Evolutionary conservation across 2,113 vertebrate species (phyloP).

Genomic region (Speoplatyrhinus poulsoni): DNA sequence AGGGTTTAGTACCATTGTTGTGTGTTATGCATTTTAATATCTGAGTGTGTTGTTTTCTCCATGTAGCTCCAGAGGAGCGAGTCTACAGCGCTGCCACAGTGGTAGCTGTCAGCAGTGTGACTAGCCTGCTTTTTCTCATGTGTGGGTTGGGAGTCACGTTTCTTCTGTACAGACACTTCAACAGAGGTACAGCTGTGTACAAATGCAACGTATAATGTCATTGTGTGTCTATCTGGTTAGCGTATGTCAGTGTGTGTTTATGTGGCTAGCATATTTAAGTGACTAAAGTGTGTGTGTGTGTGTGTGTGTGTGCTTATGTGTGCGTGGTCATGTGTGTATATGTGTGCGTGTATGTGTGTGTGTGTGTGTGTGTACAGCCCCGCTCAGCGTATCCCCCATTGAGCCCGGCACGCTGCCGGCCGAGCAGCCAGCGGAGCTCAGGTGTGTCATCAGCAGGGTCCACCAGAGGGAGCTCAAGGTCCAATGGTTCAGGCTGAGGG

Average conservation of each 20-base stretch:
- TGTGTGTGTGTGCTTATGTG: too few relatives aligned
- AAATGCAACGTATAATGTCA: neutral
- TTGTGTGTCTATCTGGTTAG: neutral
- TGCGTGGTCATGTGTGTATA: too few relatives aligned
- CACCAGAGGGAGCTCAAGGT: slow-evolving; percentile 42
- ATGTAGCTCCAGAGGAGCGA: slow-evolving; percentile 27
- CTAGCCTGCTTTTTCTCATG: slow-evolving; percentile 39
- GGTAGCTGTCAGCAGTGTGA: slow-evolving; percentile 38
- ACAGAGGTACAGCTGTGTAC: slow-evolving; percentile 26
- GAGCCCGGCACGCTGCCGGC: slow-evolving; percentile 44
- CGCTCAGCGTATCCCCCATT: slow-evolving; percentile 55
- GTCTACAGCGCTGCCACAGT: slow-evolving; percentile 24
- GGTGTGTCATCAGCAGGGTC: slow-evolving; percentile 53
- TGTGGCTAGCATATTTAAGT: too few relatives aligned
- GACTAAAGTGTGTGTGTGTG: too few relatives aligned
- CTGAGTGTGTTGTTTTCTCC: neutral
- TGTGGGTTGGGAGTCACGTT: slow-evolving; percentile 26
- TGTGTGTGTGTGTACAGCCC: slow-evolving; percentile 28
- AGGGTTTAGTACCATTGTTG: neutral
- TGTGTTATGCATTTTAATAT: neutral
- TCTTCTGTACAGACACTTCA: slow-evolving; percentile 30
- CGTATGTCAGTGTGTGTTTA: too few relatives aligned
- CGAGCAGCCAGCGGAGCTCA: slow-evolving; percentile 40
- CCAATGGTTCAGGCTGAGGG: slow-evolving; percentile 51
- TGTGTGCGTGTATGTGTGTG: neutral